Conservation (phyloP, 2,113 vertebrate genomes). For the Etheostoma spectabile region DNA sequence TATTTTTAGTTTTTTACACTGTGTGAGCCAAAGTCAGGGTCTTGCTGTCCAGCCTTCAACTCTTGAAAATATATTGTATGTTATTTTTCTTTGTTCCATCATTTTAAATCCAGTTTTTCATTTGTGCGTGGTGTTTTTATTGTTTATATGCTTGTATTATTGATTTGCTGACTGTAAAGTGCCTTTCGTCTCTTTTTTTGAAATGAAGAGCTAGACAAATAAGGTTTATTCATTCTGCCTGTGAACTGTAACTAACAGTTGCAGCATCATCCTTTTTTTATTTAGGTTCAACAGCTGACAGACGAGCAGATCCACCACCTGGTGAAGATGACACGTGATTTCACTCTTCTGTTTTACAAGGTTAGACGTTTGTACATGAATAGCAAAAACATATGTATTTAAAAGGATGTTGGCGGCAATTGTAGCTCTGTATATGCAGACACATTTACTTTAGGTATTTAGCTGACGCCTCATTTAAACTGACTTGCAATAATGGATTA, state of each 20-base stretch:
- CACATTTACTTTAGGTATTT: constrained; percentile 4
- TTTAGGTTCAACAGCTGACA: constrained; percentile 88
- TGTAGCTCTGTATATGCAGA: neutral
- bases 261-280: constrained; percentile 24
- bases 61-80: constrained; percentile 4
- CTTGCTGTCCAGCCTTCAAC: constrained; percentile 7
- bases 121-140: constrained; percentile 27
- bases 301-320: constrained; percentile 85
- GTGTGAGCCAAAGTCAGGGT: constrained; percentile 2
- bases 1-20: constrained; percentile 17
- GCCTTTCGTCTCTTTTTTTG: constrained; percentile 29
- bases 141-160: constrained; percentile 54
- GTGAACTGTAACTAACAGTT: constrained; percentile 10
- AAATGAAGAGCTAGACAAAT: constrained; percentile 47
- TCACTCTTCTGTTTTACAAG: constrained; percentile 95
- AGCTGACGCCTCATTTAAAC: constrained; percentile 12
- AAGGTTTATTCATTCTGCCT: constrained; percentile 33
- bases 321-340: constrained; percentile 93
- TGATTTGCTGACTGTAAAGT: constrained; percentile 46
- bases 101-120: constrained; percentile 32
- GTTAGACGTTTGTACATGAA: constrained; percentile 74
- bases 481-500: constrained; percentile 10
- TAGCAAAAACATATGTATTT: neutral
- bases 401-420: neutral
- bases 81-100: constrained; percentile 38